Evolutionary conservation across 1,140 invertebrate species (phyloP).

Genomic region (Babylonia areolata): DNA sequence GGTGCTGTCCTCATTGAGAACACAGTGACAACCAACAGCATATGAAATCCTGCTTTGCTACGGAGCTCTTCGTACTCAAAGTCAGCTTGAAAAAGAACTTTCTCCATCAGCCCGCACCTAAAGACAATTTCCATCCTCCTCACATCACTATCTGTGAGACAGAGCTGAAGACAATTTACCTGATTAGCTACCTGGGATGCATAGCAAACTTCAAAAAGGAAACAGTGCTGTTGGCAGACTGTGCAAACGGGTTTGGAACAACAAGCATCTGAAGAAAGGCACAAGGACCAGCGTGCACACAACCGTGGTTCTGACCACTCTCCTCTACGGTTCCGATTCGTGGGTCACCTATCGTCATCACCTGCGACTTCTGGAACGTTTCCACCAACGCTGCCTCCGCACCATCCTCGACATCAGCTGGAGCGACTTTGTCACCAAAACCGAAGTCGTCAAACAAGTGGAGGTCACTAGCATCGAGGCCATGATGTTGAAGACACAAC

Average conservation of each 20-base stretch:
- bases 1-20: no score
- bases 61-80: no score
- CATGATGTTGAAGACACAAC: neutral
- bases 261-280: conserved; percentile 19
- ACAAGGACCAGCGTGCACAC: conserved; percentile 24
- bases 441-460: neutral
- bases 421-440: conserved; percentile 29
- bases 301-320: conserved; percentile 11
- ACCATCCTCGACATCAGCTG: conserved; percentile 34
- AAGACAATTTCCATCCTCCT: no score
- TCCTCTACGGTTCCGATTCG: conserved; percentile 18
- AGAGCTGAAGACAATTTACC: neutral
- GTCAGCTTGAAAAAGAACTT: no score
- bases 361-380: conserved; percentile 2
- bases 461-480: neutral
- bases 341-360: conserved; percentile 13
- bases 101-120: no score
- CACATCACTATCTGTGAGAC: no score
- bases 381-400: conserved; percentile 32
- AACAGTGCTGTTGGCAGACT: neutral
- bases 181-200: neutral
- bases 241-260: conserved; percentile 29
- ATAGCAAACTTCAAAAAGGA: neutral
- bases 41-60: no score
- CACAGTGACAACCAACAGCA: no score